Percentiles rank a stretch among this genome's conserved stretches.
Evolutionary conservation across 2,113 vertebrate genomes (phyloP).

Genomic region (Benthochromis sp.): DNA sequence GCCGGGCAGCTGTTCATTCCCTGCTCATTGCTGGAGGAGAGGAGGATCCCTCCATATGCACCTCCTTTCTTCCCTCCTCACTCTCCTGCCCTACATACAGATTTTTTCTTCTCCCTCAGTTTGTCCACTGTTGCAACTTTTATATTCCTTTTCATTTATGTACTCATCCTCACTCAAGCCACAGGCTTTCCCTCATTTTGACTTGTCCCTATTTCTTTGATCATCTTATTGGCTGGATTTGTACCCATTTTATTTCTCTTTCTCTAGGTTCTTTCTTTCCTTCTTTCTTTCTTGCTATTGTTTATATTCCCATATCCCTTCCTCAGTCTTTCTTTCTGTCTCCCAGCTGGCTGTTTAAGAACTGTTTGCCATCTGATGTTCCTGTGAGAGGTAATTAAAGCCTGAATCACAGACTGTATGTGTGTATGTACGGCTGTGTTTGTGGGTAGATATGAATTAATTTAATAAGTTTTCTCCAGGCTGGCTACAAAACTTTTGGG

Average conservation of each 20-base stretch:
- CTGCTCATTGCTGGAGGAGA: slow-evolving; percentile 26
- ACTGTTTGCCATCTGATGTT: slow-evolving; percentile 72
- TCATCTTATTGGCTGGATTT: background rate
- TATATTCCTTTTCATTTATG: background rate
- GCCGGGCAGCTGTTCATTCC: slow-evolving; percentile 40
- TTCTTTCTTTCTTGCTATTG: background rate
- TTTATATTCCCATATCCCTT: background rate
- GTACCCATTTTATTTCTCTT: background rate
- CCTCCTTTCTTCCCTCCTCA: background rate
- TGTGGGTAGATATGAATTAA: slow-evolving; percentile 30
- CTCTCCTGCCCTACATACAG: slow-evolving; percentile 18
- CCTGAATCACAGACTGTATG: slow-evolving; percentile 43
- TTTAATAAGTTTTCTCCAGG: slow-evolving; percentile 39
- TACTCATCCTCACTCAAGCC: background rate
- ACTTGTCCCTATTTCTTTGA: background rate
- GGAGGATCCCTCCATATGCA: slow-evolving; percentile 33
- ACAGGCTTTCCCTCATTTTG: background rate
- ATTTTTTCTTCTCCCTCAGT: background rate
- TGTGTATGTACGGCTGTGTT: background rate
- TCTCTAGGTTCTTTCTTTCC: background rate
- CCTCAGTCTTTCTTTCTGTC: background rate
- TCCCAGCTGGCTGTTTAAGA: slow-evolving; percentile 69
- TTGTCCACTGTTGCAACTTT: background rate
- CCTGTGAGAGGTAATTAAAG: slow-evolving; percentile 74
- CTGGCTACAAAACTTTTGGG: slow-evolving; percentile 16